These are phyloP conservation scores for Zaprionus camerounensis DNA, from an alignment of 1,140 invertebrate species.

Conservation along the genomic window DNA sequence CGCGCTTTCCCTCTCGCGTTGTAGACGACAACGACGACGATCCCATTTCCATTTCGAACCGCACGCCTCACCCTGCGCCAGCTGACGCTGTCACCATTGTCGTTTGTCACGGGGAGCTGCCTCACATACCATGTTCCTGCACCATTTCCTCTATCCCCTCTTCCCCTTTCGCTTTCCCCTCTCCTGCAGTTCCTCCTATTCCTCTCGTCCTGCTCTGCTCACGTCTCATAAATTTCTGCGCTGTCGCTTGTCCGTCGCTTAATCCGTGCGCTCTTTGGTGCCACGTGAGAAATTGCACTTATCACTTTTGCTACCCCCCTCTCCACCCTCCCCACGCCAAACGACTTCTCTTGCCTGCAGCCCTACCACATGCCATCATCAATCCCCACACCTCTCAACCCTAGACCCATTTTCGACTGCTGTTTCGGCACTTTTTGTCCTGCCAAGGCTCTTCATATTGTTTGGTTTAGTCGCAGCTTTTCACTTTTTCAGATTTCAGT, in stretches of 20 bases:
- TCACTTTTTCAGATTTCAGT: slow-evolving; percentile 17
- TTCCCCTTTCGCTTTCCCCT: background rate
- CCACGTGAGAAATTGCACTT: slow-evolving; percentile 77
- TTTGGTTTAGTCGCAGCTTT: slow-evolving; percentile 15
- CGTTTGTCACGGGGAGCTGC: slow-evolving; percentile 53
- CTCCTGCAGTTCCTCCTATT: background rate
- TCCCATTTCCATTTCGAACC: slow-evolving; percentile 51
- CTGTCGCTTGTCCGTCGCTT: slow-evolving; percentile 67
- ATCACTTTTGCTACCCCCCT: slow-evolving; percentile 37
- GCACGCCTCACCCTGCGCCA: slow-evolving; percentile 35
- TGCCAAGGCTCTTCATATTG: slow-evolving; percentile 17
- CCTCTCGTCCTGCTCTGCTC: slow-evolving; percentile 30
- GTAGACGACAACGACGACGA: background rate
- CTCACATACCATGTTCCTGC: slow-evolving; percentile 37
- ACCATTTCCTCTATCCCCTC: slow-evolving; percentile 1
- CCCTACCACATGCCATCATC: background rate
- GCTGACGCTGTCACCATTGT: slow-evolving; percentile 62
- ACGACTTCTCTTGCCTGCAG: background rate
- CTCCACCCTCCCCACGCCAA: no score
- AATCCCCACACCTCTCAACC: background rate
- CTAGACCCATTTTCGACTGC: background rate
- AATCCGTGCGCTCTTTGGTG: slow-evolving; percentile 62
- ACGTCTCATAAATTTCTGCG: slow-evolving; percentile 75
- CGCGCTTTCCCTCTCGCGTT: background rate
- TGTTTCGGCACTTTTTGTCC: slow-evolving; percentile 1